Evolutionary conservation across 2,888 invertebrate species (phyloP).

Genomic region (Antheraea assamensis): DNA sequence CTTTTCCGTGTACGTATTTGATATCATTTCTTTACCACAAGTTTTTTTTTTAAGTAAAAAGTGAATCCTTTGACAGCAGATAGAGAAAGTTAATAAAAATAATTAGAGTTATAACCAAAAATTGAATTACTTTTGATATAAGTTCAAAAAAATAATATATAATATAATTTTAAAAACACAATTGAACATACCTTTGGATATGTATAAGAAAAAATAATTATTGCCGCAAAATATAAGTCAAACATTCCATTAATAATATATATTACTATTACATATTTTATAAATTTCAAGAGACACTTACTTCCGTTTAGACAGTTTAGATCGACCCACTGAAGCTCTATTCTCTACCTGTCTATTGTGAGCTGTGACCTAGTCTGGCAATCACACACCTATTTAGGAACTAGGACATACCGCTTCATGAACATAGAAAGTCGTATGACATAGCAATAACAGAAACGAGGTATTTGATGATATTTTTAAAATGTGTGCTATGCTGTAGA

Average conservation of each 20-base stretch:
- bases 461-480: neutral
- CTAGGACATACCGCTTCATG: slow-evolving; percentile 19
- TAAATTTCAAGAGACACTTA: neutral
- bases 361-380: slow-evolving; percentile 20
- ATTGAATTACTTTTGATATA: too few relatives aligned
- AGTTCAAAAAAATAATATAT: too few relatives aligned
- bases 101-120: too few relatives aligned
- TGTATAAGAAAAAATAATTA: neutral
- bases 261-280: neutral
- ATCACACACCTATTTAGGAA: slow-evolving; percentile 19
- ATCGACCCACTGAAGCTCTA: slow-evolving; percentile 11
- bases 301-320: slow-evolving; percentile 10
- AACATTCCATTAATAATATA: neutral
- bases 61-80: too few relatives aligned
- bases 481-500: neutral
- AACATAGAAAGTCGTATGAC: neutral
- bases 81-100: too few relatives aligned
- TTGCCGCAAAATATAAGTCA: neutral
- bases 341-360: slow-evolving; percentile 20
- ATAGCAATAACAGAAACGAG: neutral
- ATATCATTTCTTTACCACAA: too few relatives aligned
- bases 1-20: too few relatives aligned
- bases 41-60: too few relatives aligned
- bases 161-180: too few relatives aligned
- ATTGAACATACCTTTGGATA: too few relatives aligned